phyloP scores from a whole-genome alignment of 1,140 invertebrate genomes.

The Palaemon carinicauda region DNA sequence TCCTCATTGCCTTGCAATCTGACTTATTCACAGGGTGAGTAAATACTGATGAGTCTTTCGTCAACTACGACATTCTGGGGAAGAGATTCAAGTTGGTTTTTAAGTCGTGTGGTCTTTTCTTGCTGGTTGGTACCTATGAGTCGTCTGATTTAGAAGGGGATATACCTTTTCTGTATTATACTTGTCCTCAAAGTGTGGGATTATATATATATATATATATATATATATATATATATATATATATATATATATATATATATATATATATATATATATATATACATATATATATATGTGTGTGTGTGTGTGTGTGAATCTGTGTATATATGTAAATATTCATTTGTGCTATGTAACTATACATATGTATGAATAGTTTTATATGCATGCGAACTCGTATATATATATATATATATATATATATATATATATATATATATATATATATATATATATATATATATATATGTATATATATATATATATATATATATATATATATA shows the following conservation, averaged over 20 bases:
- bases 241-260: too few relatives aligned
- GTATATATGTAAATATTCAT: not conserved
- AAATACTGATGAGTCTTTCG: not conserved
- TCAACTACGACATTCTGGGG: not conserved
- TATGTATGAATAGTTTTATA: not conserved
- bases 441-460: too few relatives aligned
- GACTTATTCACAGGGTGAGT: conserved; percentile 53
- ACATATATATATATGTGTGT: not conserved
- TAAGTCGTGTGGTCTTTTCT: not conserved
- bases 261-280: too few relatives aligned
- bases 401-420: too few relatives aligned
- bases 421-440: too few relatives aligned
- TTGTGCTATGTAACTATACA: not conserved
- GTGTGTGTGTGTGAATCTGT: not conserved
- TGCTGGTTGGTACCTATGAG: not conserved
- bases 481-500: too few relatives aligned
- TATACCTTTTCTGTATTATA: not conserved
- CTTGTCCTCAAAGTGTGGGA: not conserved
- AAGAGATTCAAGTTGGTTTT: not conserved
- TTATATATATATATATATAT: too few relatives aligned
- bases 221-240: too few relatives aligned
- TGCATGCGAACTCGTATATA: not conserved
- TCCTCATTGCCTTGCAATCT: conserved; percentile 41
- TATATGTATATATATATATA: too few relatives aligned
- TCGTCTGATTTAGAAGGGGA: too few relatives aligned